Evolutionary conservation across 2,113 vertebrate genomes (phyloP), one percentile per base, ranked within the genome.

Genomic region (Antechinus flavipes): DNA sequence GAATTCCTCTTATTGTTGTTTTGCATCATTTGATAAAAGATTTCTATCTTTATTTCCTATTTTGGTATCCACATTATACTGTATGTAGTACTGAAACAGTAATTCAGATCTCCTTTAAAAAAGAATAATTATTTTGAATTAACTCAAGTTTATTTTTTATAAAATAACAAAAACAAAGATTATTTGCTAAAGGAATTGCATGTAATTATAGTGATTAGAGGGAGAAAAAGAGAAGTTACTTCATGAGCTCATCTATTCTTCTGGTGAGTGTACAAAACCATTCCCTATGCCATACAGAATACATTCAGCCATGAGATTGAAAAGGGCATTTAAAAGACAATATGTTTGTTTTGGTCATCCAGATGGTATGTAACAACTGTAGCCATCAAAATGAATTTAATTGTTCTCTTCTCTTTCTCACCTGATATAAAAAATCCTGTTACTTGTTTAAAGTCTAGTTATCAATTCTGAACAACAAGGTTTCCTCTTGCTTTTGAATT

Each of bases 241-340:
- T 68, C 68, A 56, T 91, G 94, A 93, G 47, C 49, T 35, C n/a
- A 94, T 76, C 30, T 30, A 9, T 95, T 89, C 94, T 54, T 96
- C 92, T 93, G 94, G 91, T 90, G n/a, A 93, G 92, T 50, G 91
- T 19, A n/a, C 54, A 24, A 42, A 56, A 89, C 91, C 92, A 95
- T 95, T 97, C 95, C 92, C 96, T 54, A 47, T 58, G 89, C 92
- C 97, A 96, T 55, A 91, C 27, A 95, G 93, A 90, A 89, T 52
- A 19, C 2, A 2, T 49, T 90, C 93, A 92, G 25, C 91, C 47
- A 6, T 47, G 54, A 96, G 49, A 92, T 35, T 46, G 54, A 96
- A 91, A 26, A 55, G 96, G 91, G 91, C 53, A 47, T 89, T 93
- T 42, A 91, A 47, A 84, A 93, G 54, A 54, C 52, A 76, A 47